Base-by-base conservation (phyloP, 2,888 invertebrate genomes). In the Agrochola litura region DNA sequence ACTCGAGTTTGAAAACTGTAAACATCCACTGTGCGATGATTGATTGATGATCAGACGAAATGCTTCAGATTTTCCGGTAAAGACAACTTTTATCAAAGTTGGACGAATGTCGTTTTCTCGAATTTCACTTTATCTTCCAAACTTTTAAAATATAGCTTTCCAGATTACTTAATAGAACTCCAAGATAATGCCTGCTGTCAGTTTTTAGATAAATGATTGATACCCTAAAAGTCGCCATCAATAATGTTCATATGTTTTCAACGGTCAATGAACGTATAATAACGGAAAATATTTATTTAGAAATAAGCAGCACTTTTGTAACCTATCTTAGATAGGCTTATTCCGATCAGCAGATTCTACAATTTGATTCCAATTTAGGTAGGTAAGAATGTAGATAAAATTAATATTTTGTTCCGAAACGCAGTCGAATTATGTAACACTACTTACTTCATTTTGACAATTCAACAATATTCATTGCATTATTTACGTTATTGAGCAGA, bases 21-120 rank as follows among this genome's bases (percentile, higher is more conserved):
- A 63, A 63, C 25, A n/a, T 58, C 49, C 2, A 9, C n/a, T 43
- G 10, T 14, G 30, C 54, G 19, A 6, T 60, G n/a, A 63, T 77
- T 77, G 77, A 77, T 80, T 70, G 65, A 65, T 63, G 60, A 56
- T 54, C 61, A 56, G 16, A 22, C n/a, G 14, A 63, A 72, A 60
- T 41, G 8, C 25, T 37, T 49, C 19, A 25, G 10, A 54, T 60
- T 49, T 61, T 64, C 1, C 16, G 10, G 16, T 43, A 25, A 61
- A 61, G 22, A 81, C 19, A 63, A 58, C 74, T 58, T 58, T 77
- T 25, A 70, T 25, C 4, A 37, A 71, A 61, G 37, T 52, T 56
- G 37, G 75, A 68, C 58, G 52, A 68, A 68, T 16, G 52, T 12
- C 41, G 30, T 66, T 73, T 49, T 25, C 56, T 65, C 52, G 10